These are phyloP conservation scores for Xenus cinereus DNA, from an alignment of 2,113 vertebrate genomes.

Conservation along the genomic window DNA sequence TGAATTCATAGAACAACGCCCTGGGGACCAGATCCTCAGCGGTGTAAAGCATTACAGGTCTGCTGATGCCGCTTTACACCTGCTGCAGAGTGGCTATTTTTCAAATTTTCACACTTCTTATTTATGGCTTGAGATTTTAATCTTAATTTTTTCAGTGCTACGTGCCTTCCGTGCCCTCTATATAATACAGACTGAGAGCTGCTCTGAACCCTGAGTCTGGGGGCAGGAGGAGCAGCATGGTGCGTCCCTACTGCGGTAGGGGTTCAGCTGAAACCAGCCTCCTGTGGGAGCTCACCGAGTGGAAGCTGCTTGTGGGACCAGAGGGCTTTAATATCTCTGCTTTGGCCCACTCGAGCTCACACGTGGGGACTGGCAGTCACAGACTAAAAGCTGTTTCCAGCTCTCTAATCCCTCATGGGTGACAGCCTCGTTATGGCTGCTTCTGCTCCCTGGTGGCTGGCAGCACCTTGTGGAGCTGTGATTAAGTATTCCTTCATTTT, in stretches of 20 bases:
- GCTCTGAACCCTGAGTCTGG: neutral
- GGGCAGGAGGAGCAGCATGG: neutral
- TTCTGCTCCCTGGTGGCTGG: neutral
- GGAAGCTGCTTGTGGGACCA: neutral
- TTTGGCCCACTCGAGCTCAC: neutral
- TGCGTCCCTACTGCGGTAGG: fast-evolving
- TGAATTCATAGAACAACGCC: neutral
- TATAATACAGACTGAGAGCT: neutral
- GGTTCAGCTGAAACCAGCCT: neutral
- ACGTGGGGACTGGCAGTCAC: neutral
- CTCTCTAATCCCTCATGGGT: neutral
- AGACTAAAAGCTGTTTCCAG: neutral
- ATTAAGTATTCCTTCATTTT: neutral
- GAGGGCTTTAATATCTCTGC: neutral
- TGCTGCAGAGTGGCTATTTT: neutral
- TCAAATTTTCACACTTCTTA: neutral
- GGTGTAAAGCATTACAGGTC: neutral
- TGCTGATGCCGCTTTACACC: neutral
- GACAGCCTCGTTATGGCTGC: neutral
- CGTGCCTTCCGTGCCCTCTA: neutral
- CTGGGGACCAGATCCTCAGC: fast-evolving
- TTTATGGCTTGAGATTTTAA: neutral
- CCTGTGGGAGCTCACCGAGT: neutral
- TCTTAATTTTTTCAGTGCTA: neutral
- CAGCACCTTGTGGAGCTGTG: neutral